Evolutionary conservation across 2,797 vertebrate genomes (phyloP), one percentile per base, ranked within the genome.

Genomic region (Pempheris klunzingeri): DNA sequence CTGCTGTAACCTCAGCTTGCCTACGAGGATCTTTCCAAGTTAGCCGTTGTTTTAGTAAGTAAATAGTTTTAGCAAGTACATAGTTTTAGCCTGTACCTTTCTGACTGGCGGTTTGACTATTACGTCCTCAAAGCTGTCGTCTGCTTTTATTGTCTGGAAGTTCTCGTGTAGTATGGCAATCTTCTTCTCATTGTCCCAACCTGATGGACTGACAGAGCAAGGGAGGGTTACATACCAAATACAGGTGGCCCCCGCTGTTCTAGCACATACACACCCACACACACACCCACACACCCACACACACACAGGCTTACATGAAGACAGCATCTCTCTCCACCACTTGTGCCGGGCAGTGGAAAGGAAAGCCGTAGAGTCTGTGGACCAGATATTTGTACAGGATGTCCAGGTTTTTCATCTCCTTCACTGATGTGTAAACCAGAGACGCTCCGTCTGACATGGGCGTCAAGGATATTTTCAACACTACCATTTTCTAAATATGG

Each of bases 161-260:
- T 99, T 99, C 92, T 99, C 98, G 20, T 99, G 96, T 84, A 99
- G 93, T 88, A 99, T 99, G 90, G 96, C 96, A 65, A 99, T 99
- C 94, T 99, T 99, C 93, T 99, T 99, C 90, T 99, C 98, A 60
- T 99, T 99, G 95, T 99, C 98, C 98, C 98, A 99, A 59, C 98
- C 98, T 91, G 97, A 97, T 64, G 98, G 98, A 94, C 98, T 99
- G 87, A 75, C 89, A 22, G 50, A 76, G 58, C 28, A 79, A 71
- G 13, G 17, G 47, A 58, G 57, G 9, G 76, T 86, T 85, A 83
- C 34, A 49, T 49, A 71, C 2, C n/a, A 73, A 30, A 71, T 5
- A 41, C 9, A 61, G 0, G 12, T 4, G 30, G 32, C 20, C 15
- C 15, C 11, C 20, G 32, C 17, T 54, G 24, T 20, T 14, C 12